A percentile compares a stretch with the other conserved stretches of the same genome.
Conservation (phyloP, 2,888 invertebrate species). For the Xanthostigma xanthostigma region DNA sequence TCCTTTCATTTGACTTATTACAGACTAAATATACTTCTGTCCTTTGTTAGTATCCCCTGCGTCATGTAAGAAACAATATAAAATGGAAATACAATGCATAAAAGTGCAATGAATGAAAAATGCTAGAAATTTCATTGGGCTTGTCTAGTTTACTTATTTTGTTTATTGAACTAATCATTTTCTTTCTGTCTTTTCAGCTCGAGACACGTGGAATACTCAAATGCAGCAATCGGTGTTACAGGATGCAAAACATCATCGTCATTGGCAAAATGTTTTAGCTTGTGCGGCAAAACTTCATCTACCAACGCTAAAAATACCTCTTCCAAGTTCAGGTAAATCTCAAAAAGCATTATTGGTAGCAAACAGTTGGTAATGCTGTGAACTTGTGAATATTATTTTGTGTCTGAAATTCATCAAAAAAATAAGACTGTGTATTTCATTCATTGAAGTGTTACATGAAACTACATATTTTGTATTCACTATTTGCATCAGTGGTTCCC, state of each 20-base stretch:
- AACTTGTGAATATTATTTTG: too few species aligned
- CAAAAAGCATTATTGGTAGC: background rate
- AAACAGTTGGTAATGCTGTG: too few species aligned
- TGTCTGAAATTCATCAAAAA: too few species aligned
- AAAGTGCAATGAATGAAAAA: background rate
- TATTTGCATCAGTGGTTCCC: too few species aligned
- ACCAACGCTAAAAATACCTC: constrained; percentile 50
- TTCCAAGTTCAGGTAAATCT: constrained; percentile 40
- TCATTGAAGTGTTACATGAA: too few species aligned
- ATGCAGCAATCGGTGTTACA: constrained; percentile 22
- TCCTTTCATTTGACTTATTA: too few species aligned
- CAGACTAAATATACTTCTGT: too few species aligned
- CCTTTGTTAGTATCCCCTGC: too few species aligned
- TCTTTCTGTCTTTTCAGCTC: constrained; percentile 9
- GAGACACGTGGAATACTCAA: constrained; percentile 14
- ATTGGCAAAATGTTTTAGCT: constrained; percentile 83
- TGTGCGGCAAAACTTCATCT: constrained; percentile 70
- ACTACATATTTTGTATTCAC: too few species aligned
- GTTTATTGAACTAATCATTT: background rate
- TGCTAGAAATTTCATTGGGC: too few species aligned
- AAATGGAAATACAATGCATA: background rate
- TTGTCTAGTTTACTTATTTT: background rate
- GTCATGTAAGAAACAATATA: background rate
- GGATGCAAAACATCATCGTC: constrained; percentile 72
- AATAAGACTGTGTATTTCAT: too few species aligned